phyloP scores from a whole-genome alignment of 2,113 vertebrate species.

The Felis catus region DNA sequence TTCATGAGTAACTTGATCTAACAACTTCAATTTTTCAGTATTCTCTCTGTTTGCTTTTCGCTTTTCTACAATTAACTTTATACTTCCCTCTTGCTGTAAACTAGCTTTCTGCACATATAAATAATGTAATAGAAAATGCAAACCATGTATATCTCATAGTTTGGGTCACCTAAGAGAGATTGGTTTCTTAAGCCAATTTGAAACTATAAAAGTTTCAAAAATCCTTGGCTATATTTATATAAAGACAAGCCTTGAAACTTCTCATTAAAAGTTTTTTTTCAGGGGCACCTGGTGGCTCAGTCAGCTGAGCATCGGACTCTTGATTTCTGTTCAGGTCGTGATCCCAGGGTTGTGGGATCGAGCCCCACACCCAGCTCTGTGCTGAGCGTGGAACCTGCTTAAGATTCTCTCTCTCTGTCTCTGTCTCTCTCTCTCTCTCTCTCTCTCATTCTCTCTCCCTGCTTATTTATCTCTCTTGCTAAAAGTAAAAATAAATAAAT shows the following conservation, averaged over 20 bases:
- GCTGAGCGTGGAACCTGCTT: no score
- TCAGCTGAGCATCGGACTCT: no score
- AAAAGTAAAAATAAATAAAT: no score
- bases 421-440: no score
- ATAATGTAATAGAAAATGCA: neutral
- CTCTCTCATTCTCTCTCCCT: no score
- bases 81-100: neutral
- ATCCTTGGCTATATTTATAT: neutral
- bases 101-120: neutral
- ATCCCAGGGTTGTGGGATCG: no score
- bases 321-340: no score
- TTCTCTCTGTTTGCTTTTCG: neutral
- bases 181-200: slow-evolving; percentile 5
- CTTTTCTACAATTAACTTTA: neutral
- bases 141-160: neutral
- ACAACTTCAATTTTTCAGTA: neutral
- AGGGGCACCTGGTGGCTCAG: no score
- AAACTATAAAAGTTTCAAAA: no score
- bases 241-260: slow-evolving; percentile 27
- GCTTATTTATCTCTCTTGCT: no score
- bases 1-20: neutral
- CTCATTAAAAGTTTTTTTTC: neutral
- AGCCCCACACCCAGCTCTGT: no score
- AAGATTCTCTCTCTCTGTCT: no score
- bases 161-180: neutral